Conservation (phyloP, 2,888 invertebrate genomes). For the Melangyna quadrimaculata region DNA sequence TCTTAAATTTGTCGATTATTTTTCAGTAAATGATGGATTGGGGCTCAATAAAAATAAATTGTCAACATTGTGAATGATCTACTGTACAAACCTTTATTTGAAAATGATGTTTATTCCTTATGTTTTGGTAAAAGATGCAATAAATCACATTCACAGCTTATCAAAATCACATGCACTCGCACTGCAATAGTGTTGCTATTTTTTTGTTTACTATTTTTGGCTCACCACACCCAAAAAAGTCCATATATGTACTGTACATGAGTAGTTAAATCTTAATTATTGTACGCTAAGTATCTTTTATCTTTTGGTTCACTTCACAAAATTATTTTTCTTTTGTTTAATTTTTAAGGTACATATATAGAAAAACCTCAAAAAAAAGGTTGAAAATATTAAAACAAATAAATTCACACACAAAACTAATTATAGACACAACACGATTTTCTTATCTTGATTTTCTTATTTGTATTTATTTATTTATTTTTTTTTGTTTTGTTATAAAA, state of each 20-base stretch:
- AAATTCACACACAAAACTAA: background rate
- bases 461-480: background rate
- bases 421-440: background rate
- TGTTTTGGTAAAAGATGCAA: background rate
- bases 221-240: background rate
- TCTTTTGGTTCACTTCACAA: background rate
- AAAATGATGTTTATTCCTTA: background rate
- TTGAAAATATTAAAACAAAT: background rate
- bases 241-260: too few relatives aligned
- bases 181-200: background rate
- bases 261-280: background rate
- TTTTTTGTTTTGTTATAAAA: background rate
- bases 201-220: background rate
- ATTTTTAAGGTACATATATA: background rate
- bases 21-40: too few relatives aligned
- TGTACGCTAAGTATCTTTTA: conserved; percentile 44
- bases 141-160: background rate
- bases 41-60: too few relatives aligned
- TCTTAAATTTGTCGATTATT: too few relatives aligned
- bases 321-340: background rate
- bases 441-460: background rate
- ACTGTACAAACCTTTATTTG: background rate
- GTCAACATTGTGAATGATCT: too few relatives aligned
- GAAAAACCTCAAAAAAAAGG: background rate
- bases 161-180: background rate